phyloP scores from a whole-genome alignment of 2,888 invertebrate species.

The Agrotis exclamationis region DNA sequence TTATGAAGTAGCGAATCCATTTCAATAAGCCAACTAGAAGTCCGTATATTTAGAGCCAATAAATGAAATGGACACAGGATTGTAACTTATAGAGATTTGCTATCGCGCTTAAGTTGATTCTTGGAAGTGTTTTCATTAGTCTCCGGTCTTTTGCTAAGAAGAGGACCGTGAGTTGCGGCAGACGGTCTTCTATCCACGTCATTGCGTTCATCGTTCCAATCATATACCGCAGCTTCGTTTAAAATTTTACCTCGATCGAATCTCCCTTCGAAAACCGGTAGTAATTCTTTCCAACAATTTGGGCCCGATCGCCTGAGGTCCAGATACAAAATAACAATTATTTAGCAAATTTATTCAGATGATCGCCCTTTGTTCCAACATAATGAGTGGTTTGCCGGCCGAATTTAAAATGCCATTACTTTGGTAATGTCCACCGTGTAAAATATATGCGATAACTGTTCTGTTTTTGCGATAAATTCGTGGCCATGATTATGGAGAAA shows the following conservation, averaged over 20 bases:
- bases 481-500: constrained; percentile 29
- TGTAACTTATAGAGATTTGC: no score
- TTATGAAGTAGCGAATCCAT: neutral
- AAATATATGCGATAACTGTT: constrained; percentile 53
- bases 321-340: constrained; percentile 85
- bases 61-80: neutral
- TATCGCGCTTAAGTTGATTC: neutral
- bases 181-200: no score
- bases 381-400: constrained; percentile 81
- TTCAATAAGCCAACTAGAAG: neutral
- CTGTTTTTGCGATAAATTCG: constrained; percentile 49
- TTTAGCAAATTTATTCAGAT: constrained; percentile 88
- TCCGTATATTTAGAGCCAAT: neutral
- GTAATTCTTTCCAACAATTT: constrained; percentile 54
- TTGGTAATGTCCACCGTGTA: constrained; percentile 72
- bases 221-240: neutral
- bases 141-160: neutral
- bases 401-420: constrained; percentile 84
- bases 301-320: constrained; percentile 73
- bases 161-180: neutral
- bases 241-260: constrained; percentile 8
- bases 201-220: neutral
- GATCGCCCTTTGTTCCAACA: constrained; percentile 84
- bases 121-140: no score
- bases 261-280: constrained; percentile 37